phyloP scores from a whole-genome alignment of 2,797 vertebrate species.

The Pangasius larnaudii region DNA sequence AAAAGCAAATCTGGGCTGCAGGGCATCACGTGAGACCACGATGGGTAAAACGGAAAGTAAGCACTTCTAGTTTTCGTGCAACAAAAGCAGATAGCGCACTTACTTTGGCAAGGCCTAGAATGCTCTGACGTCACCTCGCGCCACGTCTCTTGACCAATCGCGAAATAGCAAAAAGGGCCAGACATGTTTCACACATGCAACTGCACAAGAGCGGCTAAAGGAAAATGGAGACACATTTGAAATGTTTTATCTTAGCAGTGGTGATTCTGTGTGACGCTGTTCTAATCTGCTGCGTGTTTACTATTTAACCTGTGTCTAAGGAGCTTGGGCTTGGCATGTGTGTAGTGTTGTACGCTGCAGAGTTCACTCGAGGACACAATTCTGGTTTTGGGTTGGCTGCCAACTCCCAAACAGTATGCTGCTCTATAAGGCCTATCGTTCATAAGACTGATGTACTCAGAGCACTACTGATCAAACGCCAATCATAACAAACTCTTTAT shows the following conservation, averaged over 20 bases:
- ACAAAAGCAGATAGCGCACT: slow-evolving; percentile 68
- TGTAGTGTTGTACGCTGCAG: slow-evolving; percentile 69
- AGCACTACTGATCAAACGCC: slow-evolving; percentile 75
- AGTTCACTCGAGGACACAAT: slow-evolving; percentile 81
- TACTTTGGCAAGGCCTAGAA: slow-evolving; percentile 76
- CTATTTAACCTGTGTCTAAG: slow-evolving; percentile 74
- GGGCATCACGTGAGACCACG: slow-evolving; percentile 15
- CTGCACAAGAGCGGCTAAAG: not conserved
- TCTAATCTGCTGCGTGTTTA: slow-evolving; percentile 70
- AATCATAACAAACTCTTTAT: slow-evolving; percentile 74
- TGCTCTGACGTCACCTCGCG: slow-evolving; percentile 92
- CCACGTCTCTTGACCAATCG: slow-evolving; percentile 89
- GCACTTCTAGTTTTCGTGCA: slow-evolving; percentile 43
- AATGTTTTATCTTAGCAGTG: not conserved
- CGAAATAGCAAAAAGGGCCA: slow-evolving; percentile 72
- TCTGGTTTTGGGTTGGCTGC: slow-evolving; percentile 79
- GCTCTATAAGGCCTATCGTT: slow-evolving; percentile 76
- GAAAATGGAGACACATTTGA: slow-evolving; percentile 5
- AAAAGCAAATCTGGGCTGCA: slow-evolving; percentile 44
- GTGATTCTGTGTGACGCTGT: slow-evolving; percentile 55
- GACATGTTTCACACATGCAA: slow-evolving; percentile 33
- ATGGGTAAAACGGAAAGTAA: slow-evolving; percentile 24
- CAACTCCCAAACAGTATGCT: slow-evolving; percentile 79
- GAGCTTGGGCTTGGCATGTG: slow-evolving; percentile 75
- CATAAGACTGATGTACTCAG: slow-evolving; percentile 68